Percentiles rank a stretch among this genome's conserved stretches.
Evolutionary conservation across 1,140 invertebrate species (phyloP).

Genomic region (Acyrthosiphon pisum): DNA sequence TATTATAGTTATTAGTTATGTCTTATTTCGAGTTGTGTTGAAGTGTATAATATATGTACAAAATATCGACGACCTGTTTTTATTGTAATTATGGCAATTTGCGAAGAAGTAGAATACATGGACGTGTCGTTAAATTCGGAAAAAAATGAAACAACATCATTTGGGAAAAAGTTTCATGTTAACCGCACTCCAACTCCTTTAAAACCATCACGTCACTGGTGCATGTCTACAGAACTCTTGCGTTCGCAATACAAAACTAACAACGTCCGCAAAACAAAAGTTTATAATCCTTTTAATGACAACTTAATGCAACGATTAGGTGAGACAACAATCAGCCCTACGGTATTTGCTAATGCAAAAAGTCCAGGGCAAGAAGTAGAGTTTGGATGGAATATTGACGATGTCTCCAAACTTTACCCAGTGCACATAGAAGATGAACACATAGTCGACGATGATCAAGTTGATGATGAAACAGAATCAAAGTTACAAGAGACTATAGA

Average conservation of each 20-base stretch:
- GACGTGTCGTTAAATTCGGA: slow-evolving; percentile 24
- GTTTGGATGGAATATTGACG: slow-evolving; percentile 58
- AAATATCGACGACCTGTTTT: not conserved
- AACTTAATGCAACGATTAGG: slow-evolving; percentile 47
- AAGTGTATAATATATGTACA: not conserved
- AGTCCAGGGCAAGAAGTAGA: slow-evolving; percentile 51
- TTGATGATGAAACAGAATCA: slow-evolving; percentile 56
- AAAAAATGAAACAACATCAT: slow-evolving; percentile 30
- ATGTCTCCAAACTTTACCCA: slow-evolving; percentile 57
- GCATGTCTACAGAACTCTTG: slow-evolving; percentile 43
- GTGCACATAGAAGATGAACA: slow-evolving; percentile 58
- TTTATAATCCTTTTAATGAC: slow-evolving; percentile 44
- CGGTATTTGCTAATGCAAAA: slow-evolving; percentile 52
- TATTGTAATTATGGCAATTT: not conserved
- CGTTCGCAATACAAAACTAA: slow-evolving; percentile 19
- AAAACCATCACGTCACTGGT: slow-evolving; percentile 27
- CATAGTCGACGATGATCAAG: slow-evolving; percentile 42
- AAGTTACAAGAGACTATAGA: slow-evolving; percentile 58
- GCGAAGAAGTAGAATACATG: slow-evolving; percentile 50
- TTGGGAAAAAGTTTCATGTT: slow-evolving; percentile 5
- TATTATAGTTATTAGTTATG: not conserved
- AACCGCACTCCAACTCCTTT: slow-evolving; percentile 19
- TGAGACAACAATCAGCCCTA: slow-evolving; percentile 51
- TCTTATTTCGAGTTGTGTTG: not conserved
- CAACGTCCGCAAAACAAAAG: not conserved